phyloP scores from a whole-genome alignment of 1,140 invertebrate genomes.

The Homalodisca vitripennis region DNA sequence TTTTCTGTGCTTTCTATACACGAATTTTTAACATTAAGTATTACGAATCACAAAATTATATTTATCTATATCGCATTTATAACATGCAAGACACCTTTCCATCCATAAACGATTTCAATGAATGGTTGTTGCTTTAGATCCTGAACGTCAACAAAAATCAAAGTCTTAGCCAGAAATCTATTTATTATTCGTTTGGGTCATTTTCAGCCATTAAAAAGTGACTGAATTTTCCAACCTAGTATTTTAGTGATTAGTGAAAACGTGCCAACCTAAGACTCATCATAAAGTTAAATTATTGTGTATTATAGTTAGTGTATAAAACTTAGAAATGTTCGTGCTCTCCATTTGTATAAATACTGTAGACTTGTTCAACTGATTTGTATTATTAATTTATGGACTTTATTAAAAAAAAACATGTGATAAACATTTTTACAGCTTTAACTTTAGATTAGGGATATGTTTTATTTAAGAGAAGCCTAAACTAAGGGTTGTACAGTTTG shows the following conservation, averaged over 20 bases:
- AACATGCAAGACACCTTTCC: too few species aligned
- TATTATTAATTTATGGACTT: background rate
- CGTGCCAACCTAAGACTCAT: background rate
- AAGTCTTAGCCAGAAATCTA: background rate
- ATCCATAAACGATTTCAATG: too few species aligned
- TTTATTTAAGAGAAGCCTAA: background rate
- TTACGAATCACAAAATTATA: too few species aligned
- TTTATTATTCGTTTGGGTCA: background rate
- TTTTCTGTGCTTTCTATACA: too few species aligned
- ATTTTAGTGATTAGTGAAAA: background rate
- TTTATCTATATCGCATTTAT: too few species aligned
- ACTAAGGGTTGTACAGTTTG: too few species aligned
- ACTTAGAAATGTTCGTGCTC: background rate
- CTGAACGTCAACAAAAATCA: too few species aligned
- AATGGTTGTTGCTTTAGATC: too few species aligned
- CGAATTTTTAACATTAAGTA: too few species aligned
- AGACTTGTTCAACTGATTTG: background rate
- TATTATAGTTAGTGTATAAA: background rate
- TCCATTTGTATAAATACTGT: background rate
- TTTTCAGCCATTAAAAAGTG: background rate
- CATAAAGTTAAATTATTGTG: background rate
- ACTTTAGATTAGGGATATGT: constrained; percentile 8
- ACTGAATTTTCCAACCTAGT: background rate
- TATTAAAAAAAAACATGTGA: background rate
- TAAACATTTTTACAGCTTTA: constrained; percentile 20